Evolutionary conservation across 1,140 invertebrate genomes (phyloP).

Genomic region (Sipha flava): DNA sequence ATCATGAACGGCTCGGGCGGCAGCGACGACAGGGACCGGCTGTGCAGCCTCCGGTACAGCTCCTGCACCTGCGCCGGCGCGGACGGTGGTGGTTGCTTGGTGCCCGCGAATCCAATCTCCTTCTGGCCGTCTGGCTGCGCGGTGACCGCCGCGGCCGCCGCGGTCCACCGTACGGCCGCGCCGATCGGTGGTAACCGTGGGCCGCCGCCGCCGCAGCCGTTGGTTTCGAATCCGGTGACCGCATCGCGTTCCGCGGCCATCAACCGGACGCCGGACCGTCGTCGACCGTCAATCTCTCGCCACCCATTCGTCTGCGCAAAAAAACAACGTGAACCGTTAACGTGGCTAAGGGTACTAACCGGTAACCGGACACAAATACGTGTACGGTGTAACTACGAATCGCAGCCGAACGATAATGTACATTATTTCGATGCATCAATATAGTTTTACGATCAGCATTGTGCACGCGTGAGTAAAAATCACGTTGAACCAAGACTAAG

Average conservation of each 20-base stretch:
- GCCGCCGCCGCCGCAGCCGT: conserved; percentile 1
- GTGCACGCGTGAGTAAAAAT: too few species aligned
- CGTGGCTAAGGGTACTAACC: too few species aligned
- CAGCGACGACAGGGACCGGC: conserved; percentile 75
- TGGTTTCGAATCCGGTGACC: conserved; percentile 22
- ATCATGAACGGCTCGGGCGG: conserved; percentile 93
- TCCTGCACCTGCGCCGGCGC: conserved; percentile 53
- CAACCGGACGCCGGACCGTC: conserved; percentile 26
- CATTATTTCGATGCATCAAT: too few species aligned
- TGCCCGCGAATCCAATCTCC: conserved; percentile 43
- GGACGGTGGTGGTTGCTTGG: conserved; percentile 50
- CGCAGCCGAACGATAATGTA: too few species aligned
- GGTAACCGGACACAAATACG: too few species aligned
- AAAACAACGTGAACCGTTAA: neutral
- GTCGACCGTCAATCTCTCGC: neutral
- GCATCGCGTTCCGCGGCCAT: conserved; percentile 33
- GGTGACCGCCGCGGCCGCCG: neutral
- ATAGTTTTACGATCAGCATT: too few species aligned
- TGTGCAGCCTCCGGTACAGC: conserved; percentile 57
- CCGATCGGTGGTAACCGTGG: neutral
- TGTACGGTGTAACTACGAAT: too few species aligned
- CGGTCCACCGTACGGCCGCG: conserved; percentile 5
- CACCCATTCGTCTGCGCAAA: conserved; percentile 10
- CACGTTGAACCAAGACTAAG: too few species aligned
- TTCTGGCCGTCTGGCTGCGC: neutral